Evolutionary conservation across 2,113 vertebrate genomes (phyloP).

Genomic region (Rhinopomastus cyanomelas): DNA sequence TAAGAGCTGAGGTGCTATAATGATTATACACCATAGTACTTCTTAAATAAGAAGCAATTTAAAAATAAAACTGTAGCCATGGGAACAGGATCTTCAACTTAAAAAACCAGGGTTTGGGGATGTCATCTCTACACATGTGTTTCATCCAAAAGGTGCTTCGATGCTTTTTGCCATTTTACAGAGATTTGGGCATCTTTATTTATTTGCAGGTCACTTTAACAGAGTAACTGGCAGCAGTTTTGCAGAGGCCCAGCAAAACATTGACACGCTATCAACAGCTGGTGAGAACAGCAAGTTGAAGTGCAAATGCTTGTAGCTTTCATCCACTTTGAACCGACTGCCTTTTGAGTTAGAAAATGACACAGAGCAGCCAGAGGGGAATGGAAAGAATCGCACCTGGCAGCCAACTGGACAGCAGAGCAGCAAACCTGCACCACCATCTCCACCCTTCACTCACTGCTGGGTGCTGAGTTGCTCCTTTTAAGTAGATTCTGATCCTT

Average conservation of each 20-base stretch:
- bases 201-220: neutral
- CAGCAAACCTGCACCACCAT: neutral
- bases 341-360: neutral
- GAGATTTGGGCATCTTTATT: neutral
- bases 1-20: conserved; percentile 4
- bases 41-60: conserved; percentile 42
- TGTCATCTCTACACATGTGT: neutral
- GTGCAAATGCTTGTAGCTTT: neutral
- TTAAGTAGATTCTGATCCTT: neutral
- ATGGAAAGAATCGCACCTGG: accelerated
- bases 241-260: neutral
- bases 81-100: conserved; percentile 38
- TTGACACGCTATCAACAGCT: neutral
- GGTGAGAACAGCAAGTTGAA: neutral
- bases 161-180: neutral
- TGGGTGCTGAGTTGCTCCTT: neutral
- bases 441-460: neutral
- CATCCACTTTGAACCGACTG: neutral
- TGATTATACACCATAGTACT: neutral
- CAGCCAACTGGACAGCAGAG: neutral
- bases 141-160: neutral
- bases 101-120: no score
- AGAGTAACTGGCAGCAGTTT: neutral
- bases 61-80: conserved; percentile 62
- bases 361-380: neutral